A percentile compares a stretch with the other conserved stretches of the same genome.
phyloP scores from a whole-genome alignment of 2,797 vertebrate genomes.

The Myoxocephalus aenaeus region DNA sequence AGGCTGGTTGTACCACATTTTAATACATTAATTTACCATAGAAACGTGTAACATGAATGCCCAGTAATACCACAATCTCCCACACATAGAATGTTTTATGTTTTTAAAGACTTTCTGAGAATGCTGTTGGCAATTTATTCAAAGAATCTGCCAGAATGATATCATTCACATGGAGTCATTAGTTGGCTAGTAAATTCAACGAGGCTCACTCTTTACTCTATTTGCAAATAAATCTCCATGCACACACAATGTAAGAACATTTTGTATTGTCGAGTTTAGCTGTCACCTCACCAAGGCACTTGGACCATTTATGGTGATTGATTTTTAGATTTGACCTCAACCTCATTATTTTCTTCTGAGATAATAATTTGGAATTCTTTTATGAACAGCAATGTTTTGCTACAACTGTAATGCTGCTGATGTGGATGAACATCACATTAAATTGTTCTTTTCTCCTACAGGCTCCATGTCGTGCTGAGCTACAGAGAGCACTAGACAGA shows the following conservation, averaged over 20 bases:
- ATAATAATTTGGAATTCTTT: background rate
- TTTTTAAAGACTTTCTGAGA: background rate
- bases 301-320: background rate
- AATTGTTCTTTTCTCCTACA: constrained; percentile 63
- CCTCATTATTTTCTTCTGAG: background rate
- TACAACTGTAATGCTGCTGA: background rate
- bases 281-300: background rate
- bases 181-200: background rate
- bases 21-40: background rate
- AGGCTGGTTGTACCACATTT: constrained; percentile 32
- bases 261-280: background rate
- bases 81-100: background rate
- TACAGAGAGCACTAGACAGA: constrained; percentile 91
- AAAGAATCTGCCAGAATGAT: constrained; percentile 5
- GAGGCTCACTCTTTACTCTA: background rate
- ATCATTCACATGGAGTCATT: constrained; percentile 1
- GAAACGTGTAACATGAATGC: constrained; percentile 10
- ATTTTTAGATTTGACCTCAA: background rate
- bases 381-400: background rate
- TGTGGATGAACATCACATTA: constrained; percentile 3
- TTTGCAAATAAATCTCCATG: background rate
- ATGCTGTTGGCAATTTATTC: background rate
- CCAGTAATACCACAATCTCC: constrained; percentile 7
- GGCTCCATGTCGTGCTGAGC: constrained; percentile 92
- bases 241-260: background rate